Base-by-base conservation (phyloP, 1,140 invertebrate species). In the Aphelenchoides besseyi region DNA sequence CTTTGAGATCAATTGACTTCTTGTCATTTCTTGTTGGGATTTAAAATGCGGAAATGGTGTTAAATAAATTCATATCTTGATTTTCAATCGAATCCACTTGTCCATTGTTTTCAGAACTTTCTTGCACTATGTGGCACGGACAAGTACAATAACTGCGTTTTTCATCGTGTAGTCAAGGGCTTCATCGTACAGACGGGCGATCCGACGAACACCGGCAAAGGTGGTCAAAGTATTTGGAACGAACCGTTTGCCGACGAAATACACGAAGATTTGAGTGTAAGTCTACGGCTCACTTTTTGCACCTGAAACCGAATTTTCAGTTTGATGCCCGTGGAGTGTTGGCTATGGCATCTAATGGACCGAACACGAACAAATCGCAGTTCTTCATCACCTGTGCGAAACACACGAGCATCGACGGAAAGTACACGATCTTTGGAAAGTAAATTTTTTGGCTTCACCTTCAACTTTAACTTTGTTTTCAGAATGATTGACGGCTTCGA, bases 341-440 rank as follows among this genome's bases (percentile, higher is more conserved):
- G 0, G 97, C 94, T 12, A 97, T 98, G 94, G 95, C 95, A n/a
- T 98, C 96, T 83, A 97, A 93, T 88, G 95, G 95, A 23, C 93
- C 94, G 12, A 95, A 98, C 84, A 92, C 92, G n/a, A 98, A 98
- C 89, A 91, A 90, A n/a, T 95, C 93, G 80, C 95, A 98, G 85
- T 98, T 98, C 86, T 98, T 97, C 82, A 91, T 98, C 73, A 91
- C 92, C 0, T 97, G 97, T 86, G 90, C 88, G 2, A 90, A 93
- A 72, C 94, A 98, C 79, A 91, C 93, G n/a, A 92, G 95, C 87
- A 87, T 98, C 48, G 95, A 98, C 86, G 87, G 96, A 70, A 98
- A 98, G 85, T 97, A 98, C 83, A 97, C 95, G 9, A 85, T 97
- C 30, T 96, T 98, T 89, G 95, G 92, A 85, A 95, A 91, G 93